phyloP scores from a whole-genome alignment of 2,797 vertebrate genomes.

The Petrocephalus sullivani region DNA sequence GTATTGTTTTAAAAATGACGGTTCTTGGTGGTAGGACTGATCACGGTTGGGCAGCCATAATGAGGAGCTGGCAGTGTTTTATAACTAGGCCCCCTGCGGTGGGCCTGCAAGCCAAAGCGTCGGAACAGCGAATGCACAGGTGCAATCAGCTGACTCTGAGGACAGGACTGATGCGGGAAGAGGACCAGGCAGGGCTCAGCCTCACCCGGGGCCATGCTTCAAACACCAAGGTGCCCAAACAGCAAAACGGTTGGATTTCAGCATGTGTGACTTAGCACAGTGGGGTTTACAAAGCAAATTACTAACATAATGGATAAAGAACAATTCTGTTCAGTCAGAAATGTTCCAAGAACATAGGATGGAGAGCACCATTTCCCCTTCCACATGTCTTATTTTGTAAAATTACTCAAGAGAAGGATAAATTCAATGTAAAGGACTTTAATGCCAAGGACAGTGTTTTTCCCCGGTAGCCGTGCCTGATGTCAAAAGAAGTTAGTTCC shows the following conservation, averaged over 20 bases:
- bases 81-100: not conserved
- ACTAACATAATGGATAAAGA: not conserved
- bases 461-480: not conserved
- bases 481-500: not conserved
- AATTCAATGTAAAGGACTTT: not conserved
- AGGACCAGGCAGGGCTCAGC: not conserved
- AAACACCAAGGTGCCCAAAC: not conserved
- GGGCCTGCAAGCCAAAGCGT: not conserved
- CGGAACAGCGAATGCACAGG: not conserved
- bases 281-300: not conserved
- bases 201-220: not conserved
- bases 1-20: slow-evolving; percentile 17
- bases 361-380: not conserved
- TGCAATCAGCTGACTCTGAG: not conserved
- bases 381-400: not conserved
- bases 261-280: not conserved
- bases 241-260: not conserved
- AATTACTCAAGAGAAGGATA: not conserved
- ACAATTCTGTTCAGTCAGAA: not conserved
- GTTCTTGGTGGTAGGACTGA: not conserved
- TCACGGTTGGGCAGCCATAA: not conserved
- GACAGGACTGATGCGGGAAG: not conserved
- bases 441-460: not conserved
- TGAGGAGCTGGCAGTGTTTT: not conserved
- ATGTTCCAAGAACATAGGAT: not conserved